Base-by-base conservation (phyloP, 2,888 invertebrate genomes). In the Selenia dentaria region DNA sequence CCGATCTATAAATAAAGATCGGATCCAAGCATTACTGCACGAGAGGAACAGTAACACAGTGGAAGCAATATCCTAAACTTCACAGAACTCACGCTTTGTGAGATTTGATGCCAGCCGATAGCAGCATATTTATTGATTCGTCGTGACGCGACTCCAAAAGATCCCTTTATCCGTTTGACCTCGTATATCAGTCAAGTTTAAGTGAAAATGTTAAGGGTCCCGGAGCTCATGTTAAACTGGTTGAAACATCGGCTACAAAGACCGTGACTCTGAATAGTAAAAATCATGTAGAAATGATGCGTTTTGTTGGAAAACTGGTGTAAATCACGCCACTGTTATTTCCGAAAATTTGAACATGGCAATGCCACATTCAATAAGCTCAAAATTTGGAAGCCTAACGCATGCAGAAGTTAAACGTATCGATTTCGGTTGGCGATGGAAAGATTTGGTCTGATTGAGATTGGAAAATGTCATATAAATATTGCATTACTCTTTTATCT, bases 61-160 rank as follows among this genome's bases (percentile, higher is more conserved):
- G 8, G 8, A 53, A 54, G 51, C 59, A 50, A 60, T 58, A 62
- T 60, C 59, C 52, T 55, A 62, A 62, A 65, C 47, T 57, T 59
- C 38, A 43, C 41, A 45, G 33, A 50, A 41, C 56, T 57, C 41
- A 37, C 47, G 54, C 52, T 58, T 64, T 59, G 48, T 57, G 53
- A 59, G 60, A 64, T 68, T 61, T 64, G 62, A 70, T 62, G 55
- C 59, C 58, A 58, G 57, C 57, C 58, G 62, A 67, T 69, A 64
- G 57, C 46, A 57, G 58, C 44, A 61, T 65, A 67, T 66, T 55
- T 69, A 71, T 72, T 59, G 65, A 59, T 61, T 51, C 60, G 48
- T 51, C 67, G 71, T 71, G 71, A 70, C 66, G 54, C 44, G 57
- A 60, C 55, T 67, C 44, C 47, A 28, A 57, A 55, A 50, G 50